Evolutionary conservation across 2,113 vertebrate species (phyloP).

Genomic region (Eonycteris spelaea): DNA sequence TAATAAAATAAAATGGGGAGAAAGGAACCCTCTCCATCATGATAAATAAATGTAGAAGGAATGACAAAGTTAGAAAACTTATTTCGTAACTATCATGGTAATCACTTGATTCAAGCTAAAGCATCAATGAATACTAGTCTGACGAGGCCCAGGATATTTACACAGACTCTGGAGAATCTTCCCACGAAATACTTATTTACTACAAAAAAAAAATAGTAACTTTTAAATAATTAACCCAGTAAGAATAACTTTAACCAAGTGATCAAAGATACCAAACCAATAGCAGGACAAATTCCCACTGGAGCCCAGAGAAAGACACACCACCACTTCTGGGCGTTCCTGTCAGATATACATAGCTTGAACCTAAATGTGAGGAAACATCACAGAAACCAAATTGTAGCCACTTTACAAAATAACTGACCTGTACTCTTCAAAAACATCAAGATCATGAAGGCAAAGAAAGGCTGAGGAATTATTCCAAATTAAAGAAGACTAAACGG

Average conservation of each 20-base stretch:
- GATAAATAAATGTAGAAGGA: not conserved
- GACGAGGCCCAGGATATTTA: not conserved
- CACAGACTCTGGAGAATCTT: not conserved
- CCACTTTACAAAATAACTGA: not conserved
- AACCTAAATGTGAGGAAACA: not conserved
- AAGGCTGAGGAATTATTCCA: not conserved
- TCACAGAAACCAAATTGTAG: not conserved
- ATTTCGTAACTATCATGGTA: not conserved
- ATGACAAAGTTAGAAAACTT: not conserved
- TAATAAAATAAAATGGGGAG: not conserved
- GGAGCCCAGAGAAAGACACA: not conserved
- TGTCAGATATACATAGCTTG: not conserved
- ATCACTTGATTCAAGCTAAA: not conserved
- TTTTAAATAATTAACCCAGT: not conserved
- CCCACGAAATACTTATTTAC: slow-evolving; percentile 9
- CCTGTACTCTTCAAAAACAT: not conserved
- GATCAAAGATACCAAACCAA: not conserved
- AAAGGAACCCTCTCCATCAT: not conserved
- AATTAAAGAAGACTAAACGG: not conserved
- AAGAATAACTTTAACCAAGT: slow-evolving; percentile 17
- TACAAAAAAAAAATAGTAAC: slow-evolving; percentile 18
- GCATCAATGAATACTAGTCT: not conserved
- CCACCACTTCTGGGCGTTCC: not conserved
- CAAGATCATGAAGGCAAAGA: not conserved
- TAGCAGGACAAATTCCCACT: not conserved